Percentiles rank a stretch among this genome's conserved stretches.
These are phyloP conservation scores for Crax fasciolata DNA, from an alignment of 2,797 vertebrate genomes.

Conservation along the genomic window DNA sequence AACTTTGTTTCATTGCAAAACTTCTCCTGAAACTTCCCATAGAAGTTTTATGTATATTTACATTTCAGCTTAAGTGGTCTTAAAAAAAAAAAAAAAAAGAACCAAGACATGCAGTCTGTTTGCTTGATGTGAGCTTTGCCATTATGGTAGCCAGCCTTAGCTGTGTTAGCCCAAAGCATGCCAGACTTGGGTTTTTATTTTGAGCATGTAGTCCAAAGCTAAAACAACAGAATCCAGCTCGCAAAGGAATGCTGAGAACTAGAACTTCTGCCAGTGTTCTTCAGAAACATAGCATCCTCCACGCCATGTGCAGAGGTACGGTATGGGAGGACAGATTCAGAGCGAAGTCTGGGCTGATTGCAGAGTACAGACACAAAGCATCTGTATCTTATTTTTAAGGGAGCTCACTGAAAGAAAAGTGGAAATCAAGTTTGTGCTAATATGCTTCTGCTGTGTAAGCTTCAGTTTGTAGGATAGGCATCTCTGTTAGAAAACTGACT, in stretches of 20 bases:
- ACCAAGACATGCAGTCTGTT: background rate
- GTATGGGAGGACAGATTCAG: background rate
- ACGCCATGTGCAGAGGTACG: rapidly evolving
- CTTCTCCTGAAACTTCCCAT: background rate
- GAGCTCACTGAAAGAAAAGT: background rate
- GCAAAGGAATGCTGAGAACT: background rate
- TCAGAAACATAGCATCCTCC: background rate
- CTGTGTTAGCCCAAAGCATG: background rate
- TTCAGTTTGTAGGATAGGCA: background rate
- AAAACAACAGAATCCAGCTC: background rate
- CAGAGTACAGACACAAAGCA: background rate
- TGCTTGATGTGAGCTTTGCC: background rate
- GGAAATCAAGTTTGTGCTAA: background rate
- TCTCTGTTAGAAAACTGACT: background rate
- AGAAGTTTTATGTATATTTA: background rate
- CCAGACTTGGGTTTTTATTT: background rate
- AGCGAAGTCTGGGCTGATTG: background rate
- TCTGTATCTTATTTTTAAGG: background rate
- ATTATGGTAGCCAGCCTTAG: background rate
- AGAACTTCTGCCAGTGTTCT: background rate
- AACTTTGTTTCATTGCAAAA: background rate
- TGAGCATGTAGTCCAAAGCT: background rate
- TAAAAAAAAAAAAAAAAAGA: background rate
- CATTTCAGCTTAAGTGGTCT: background rate
- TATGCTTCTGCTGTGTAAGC: background rate